A percentile compares a stretch with the other conserved stretches of the same genome.
Evolutionary conservation across 2,797 vertebrate genomes (phyloP).

Genomic region (Carapus acus): DNA sequence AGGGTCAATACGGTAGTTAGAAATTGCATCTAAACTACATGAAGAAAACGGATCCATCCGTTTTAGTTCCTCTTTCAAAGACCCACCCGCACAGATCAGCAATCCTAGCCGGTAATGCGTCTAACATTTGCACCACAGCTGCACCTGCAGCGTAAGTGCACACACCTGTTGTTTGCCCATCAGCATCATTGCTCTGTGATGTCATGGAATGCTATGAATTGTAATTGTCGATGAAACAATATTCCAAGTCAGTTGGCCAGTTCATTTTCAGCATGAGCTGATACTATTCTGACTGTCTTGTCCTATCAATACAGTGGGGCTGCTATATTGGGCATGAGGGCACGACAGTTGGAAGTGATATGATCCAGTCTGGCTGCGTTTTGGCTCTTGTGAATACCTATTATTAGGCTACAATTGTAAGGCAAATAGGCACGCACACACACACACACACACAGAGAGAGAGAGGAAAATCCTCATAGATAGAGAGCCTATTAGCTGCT

Average conservation of each 20-base stretch:
- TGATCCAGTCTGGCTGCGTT: conserved; percentile 50
- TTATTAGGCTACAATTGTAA: conserved; percentile 50
- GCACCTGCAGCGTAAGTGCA: conserved; percentile 27
- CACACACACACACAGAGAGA: too few relatives aligned
- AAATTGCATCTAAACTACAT: too few relatives aligned
- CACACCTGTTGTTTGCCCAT: conserved; percentile 48
- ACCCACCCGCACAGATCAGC: conserved; percentile 4
- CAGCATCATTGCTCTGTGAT: conserved; percentile 24
- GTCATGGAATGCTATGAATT: conserved; percentile 45
- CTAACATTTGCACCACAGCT: conserved; percentile 13
- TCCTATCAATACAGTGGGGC: conserved; percentile 57
- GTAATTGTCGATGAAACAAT: conserved; percentile 43
- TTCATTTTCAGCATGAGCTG: conserved; percentile 50
- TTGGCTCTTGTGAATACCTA: conserved; percentile 62
- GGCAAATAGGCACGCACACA: conserved; percentile 3
- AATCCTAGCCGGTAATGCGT: conserved; percentile 4
- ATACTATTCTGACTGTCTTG: conserved; percentile 53
- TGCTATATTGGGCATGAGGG: conserved; percentile 55
- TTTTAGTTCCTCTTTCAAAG: too few relatives aligned
- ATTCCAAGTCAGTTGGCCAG: conserved; percentile 33
- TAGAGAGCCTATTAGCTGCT: too few relatives aligned
- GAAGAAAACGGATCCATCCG: too few relatives aligned
- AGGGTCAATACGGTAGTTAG: too few relatives aligned
- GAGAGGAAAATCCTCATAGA: too few relatives aligned
- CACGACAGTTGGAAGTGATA: conserved; percentile 53